phyloP scores from a whole-genome alignment of 2,113 vertebrate species.

The Sebastes fasciatus region DNA sequence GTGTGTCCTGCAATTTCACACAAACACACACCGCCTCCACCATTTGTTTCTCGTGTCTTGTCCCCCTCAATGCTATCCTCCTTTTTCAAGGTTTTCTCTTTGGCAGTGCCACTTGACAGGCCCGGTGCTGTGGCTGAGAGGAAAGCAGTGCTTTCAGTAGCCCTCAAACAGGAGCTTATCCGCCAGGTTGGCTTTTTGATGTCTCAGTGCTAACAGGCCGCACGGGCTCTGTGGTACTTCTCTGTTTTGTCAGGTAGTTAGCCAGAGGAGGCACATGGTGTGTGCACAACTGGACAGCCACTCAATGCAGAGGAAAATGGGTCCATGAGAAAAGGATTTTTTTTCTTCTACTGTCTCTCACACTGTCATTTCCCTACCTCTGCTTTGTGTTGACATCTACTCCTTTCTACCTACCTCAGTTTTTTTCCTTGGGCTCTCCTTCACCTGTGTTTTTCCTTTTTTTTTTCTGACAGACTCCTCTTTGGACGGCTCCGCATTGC shows the following conservation, averaged over 20 bases:
- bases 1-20: background rate
- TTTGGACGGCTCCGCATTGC: background rate
- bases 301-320: conserved; percentile 25
- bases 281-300: conserved; percentile 47
- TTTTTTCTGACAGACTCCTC: conserved; percentile 9
- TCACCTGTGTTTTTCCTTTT: conserved; percentile 21
- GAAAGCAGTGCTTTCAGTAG: conserved; percentile 41
- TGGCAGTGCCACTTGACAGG: conserved; percentile 41
- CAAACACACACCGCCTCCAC: conserved; percentile 2
- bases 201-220: conserved; percentile 31
- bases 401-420: conserved; percentile 1
- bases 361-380: conserved; percentile 28
- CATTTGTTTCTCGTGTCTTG: conserved; percentile 15
- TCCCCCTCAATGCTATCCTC: background rate
- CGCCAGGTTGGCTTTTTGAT: conserved; percentile 45
- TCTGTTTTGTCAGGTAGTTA: conserved; percentile 69
- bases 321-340: conserved; percentile 9
- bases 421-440: conserved; percentile 15
- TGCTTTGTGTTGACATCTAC: conserved; percentile 23
- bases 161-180: conserved; percentile 38
- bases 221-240: conserved; percentile 13
- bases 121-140: conserved; percentile 31
- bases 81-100: conserved; percentile 21
- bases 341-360: conserved; percentile 28
- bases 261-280: conserved; percentile 16